A percentile compares a stretch with the other conserved stretches of the same genome.
These are phyloP conservation scores for Calephelis nemesis DNA, from an alignment of 1,140 invertebrate genomes.

Conservation along the genomic window DNA sequence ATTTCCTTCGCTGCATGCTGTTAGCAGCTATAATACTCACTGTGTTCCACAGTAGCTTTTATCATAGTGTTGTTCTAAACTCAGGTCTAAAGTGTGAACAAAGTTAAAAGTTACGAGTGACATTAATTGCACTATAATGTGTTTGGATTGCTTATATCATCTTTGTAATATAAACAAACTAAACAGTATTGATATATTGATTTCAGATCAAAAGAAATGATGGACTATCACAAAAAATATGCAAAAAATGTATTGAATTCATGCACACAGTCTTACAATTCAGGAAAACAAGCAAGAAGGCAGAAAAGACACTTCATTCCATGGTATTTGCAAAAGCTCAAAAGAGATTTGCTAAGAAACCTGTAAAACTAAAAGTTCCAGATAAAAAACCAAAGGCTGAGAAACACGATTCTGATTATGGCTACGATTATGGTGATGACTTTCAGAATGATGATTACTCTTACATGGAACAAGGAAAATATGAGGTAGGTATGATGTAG, in stretches of 20 bases:
- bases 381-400: constrained; percentile 32
- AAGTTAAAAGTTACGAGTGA: no score
- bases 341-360: constrained; percentile 33
- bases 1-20: no score
- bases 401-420: constrained; percentile 27
- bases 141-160: no score
- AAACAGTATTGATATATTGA: background rate
- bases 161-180: no score
- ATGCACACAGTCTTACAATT: constrained; percentile 48
- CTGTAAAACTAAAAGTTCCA: constrained; percentile 17
- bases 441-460: constrained; percentile 37
- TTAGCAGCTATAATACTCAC: no score
- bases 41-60: no score
- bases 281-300: constrained; percentile 44
- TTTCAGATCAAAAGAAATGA: constrained; percentile 58
- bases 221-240: constrained; percentile 59
- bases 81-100: no score
- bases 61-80: no score
- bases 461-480: background rate
- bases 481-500: background rate
- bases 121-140: no score
- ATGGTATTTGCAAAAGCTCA: constrained; percentile 38
- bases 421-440: constrained; percentile 36
- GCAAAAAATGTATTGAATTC: constrained; percentile 39
- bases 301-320: constrained; percentile 43